Base-by-base conservation (phyloP, 2,888 invertebrate genomes). In the Cephonodes hylas region DNA sequence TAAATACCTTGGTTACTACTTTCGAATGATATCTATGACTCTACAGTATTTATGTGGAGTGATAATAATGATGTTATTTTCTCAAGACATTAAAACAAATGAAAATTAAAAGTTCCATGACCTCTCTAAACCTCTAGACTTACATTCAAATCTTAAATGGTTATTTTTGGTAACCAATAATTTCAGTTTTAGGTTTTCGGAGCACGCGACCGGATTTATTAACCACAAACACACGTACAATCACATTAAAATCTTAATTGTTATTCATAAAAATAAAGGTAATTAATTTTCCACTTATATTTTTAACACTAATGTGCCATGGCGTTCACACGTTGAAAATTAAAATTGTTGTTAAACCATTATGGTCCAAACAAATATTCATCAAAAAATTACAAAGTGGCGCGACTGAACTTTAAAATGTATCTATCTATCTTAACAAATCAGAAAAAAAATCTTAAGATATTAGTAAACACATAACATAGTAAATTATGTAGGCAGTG, bases 201-300 rank as follows among this genome's bases (percentile, higher is more conserved):
- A 53, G 10, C 53, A 53, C 53, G 53, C 53, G 18, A 53, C 53
- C 53, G 53, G 53, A 53, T 53, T 53, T 53, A 53, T 53, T 53
- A 53, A 48, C 25, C 25, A 48, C 48, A 48, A 48, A 53, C 53
- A 53, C 27, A 31, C 31, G 18, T 53, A 13, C 27, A 53, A 53
- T 53, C 53, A 31, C 7, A 31, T 15, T 53, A 0, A 20, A 27
- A 53, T 31, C 27, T 53, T 18, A 53, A 53, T 27, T 10, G 27
- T 27, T 31, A 44, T 31, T 23, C 45, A 45, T n/a, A 42, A 23
- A 42, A 23, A 27, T 59, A 61, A 23, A 48, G 20, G 45, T 25
- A 27, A 18, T 53, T 34, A 69, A 71, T 68, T 64, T 70, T 71
- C n/a, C 10, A 13, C n/a, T 38, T 70, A 75, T 66, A 72, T 31